Evolutionary conservation across 2,113 vertebrate species (phyloP), one percentile per base, ranked within the genome.

Genomic region (Phalacrocorax carbo): DNA sequence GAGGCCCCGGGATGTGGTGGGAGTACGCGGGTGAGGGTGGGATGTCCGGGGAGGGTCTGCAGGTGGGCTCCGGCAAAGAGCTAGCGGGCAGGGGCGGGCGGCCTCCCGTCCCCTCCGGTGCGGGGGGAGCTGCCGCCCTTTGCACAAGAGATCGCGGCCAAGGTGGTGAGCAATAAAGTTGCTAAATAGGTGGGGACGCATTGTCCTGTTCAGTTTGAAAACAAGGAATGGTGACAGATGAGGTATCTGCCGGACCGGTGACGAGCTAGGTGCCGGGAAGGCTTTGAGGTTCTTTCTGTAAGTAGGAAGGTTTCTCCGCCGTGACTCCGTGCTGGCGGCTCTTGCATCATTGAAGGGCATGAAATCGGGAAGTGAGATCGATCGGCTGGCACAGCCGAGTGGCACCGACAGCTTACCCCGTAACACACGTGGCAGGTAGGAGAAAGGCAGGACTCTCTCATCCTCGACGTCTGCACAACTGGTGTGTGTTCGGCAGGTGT

Each of bases 221-320:
- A 23, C 13, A 4, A 23, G 69, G 51, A 22, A 2, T 70, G 4
- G 27, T 4, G 6, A 5, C 12, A 16, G 54, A 2, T 4, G 27
- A 68, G 76, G 26, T 19, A 0, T 8, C 46, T 15, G 0, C 11
- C 0, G n/a, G 32, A 5, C n/a, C 4, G 52, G 3, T 7, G 38
- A 15, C 0, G 5, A 9, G 44, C n/a, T 11, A 14, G n/a, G 42
- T 13, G 48, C 25, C 3, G 14, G 65, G 34, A 25, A 11, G 51
- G 3, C 40, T 64, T 11, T 2, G 52, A 29, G 82, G 58, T 13
- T 30, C 1, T 36, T 27, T 15, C 15, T 48, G 25, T 51, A 9
- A 51, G 12, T 17, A 29, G 57, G 25, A 49, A 19, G 54, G n/a
- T 61, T 21, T 18, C 25, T 17, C 15, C 44, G 4, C 5, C 1